These are phyloP conservation scores for Petrolisthes cinctipes DNA, from an alignment of 2,888 invertebrate genomes.

Conservation along the genomic window DNA sequence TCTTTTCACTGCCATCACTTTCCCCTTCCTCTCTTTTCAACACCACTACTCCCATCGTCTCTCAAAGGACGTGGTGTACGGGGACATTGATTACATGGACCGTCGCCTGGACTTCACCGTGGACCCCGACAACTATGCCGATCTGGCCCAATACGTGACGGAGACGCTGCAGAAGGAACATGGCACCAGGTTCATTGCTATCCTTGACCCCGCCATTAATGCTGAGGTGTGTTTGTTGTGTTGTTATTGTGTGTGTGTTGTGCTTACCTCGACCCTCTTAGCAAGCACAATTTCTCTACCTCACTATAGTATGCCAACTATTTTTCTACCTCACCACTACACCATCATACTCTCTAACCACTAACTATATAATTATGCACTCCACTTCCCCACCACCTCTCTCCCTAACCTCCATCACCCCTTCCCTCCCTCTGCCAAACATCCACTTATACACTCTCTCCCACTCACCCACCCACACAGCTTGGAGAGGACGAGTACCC, in stretches of 20 bases:
- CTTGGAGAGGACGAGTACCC: slow-evolving; percentile 27
- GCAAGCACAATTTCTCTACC: no score
- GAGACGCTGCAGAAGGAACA: slow-evolving; percentile 66
- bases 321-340: no score
- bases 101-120: slow-evolving; percentile 69
- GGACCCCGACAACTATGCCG: slow-evolving; percentile 66
- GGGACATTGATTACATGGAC: slow-evolving; percentile 71
- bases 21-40: no score
- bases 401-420: background rate
- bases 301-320: no score
- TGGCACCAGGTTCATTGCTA: slow-evolving; percentile 63
- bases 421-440: background rate
- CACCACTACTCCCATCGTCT: background rate
- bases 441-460: background rate
- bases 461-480: slow-evolving; percentile 3
- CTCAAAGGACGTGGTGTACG: slow-evolving; percentile 76
- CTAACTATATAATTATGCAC: no score
- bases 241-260: no score
- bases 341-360: no score
- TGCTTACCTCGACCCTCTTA: no score
- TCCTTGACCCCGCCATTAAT: slow-evolving; percentile 66
- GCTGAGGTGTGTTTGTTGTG: slow-evolving; percentile 40
- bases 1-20: background rate
- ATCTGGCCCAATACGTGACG: slow-evolving; percentile 66
- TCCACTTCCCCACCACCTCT: background rate